Evolutionary conservation across 2,797 vertebrate species (phyloP), one percentile per base, ranked within the genome.

Genomic region (Coregonus sp.): DNA sequence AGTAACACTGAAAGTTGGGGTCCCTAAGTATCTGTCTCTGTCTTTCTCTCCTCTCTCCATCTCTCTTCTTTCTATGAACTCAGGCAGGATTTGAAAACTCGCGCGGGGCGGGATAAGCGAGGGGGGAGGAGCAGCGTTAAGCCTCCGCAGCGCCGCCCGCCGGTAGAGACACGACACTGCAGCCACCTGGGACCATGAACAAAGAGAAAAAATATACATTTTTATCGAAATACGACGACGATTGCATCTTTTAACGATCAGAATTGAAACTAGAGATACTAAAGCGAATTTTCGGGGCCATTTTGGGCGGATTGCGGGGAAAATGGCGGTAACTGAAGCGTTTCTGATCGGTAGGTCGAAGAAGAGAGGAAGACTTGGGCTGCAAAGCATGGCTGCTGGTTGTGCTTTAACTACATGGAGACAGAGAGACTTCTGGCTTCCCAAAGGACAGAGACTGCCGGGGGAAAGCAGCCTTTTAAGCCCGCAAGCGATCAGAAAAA

Each of bases 361-460:
- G 91, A 93, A 89, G 92, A 92, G 92, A 35, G 90, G 90, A 91
- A 93, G 92, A 92, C 89, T 87, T 89, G 90, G 92, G 90, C 93
- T 93, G 94, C 92, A 95, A 94, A 94, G 95, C 92, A 97, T 96
- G 96, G 96, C 96, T 96, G 96, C 96, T 94, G 95, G 95, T 94
- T 92, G 91, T 92, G 94, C 92, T 95, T 95, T 94, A 96, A 95
- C 95, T 96, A 95, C 94, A 96, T 96, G 96, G 95, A 96, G 94
- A 95, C 92, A 91, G 86, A 94, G 61, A 89, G 91, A 94, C 92
- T 93, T 94, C 92, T 92, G 92, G 90, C 93, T 93, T 86, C 89
- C 90, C 85, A 92, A 90, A 92, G 92, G 91, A 93, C 92, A 91
- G 89, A 87, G 88, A 88, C 90, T 79, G 78, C 7, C n/a, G 54